Base-by-base conservation (phyloP, 2,113 vertebrate species). In the Bagarius yarrelli region DNA sequence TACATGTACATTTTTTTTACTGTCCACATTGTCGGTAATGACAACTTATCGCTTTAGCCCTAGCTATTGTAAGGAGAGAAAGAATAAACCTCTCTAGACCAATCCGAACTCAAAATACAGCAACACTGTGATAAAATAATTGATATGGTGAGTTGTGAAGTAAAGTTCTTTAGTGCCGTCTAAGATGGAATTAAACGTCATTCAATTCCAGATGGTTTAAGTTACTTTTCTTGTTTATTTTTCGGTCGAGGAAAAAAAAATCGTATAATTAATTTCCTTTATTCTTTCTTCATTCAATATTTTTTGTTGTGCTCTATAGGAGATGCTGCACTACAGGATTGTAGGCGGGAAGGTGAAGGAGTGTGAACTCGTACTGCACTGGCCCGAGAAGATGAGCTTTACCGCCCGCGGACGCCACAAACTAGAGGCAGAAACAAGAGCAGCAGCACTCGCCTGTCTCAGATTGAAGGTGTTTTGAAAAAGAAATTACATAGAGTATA, bases 301-400 rank as follows among this genome's bases (percentile, higher is more conserved):
- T 30, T 40, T 30, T 47, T 76, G 34, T 34, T 0, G 11, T 30
- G 50, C 55, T n/a, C 19, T 32, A 0, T 73, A 99, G 97, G 95
- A 97, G 55, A 87, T 94, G 73, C 87, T 96, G 85, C 92, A 93
- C 76, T 97, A 95, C 90, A 93, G 87, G 25, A 95, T 91, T 0
- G 90, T 88, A 0, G 95, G 95, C 40, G 94, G 93, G 44, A 95
- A 94, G 90, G 87, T 92, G 19, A 98, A 98, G 89, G 91, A 88
- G 47, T 96, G 96, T 80, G 91, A 93, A 23, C 92, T 99, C 30
- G 95, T 93, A 0, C 79, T 99, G 14, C 93, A 81, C 75, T 99
- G 97, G 97, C 98, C 97, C 0, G 93, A 95, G 57, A 88, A 95
- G 5, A 95, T 98, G 93, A 95, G 87, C 1, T 98, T 99, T 12